Evolutionary conservation across 2,888 invertebrate species (phyloP).

Genomic region (Helicoverpa assulta): DNA sequence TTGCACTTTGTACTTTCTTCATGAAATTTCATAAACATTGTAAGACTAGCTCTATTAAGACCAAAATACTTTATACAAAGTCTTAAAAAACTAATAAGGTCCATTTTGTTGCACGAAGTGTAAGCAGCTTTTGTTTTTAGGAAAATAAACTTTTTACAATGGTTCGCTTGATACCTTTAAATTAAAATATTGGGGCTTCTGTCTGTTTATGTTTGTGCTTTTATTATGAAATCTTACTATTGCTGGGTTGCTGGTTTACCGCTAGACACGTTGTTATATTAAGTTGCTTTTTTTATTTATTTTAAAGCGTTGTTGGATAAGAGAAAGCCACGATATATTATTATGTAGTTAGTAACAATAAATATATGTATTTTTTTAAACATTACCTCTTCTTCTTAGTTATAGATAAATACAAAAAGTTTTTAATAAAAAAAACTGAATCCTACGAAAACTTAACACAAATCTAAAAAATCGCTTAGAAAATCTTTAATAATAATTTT

Average conservation of each 20-base stretch:
- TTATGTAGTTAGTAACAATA: too few species aligned
- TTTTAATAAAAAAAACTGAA: background rate
- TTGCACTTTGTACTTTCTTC: conserved; percentile 20
- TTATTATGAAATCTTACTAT: conserved; percentile 46
- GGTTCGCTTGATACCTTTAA: conserved; percentile 48
- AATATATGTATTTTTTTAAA: too few species aligned
- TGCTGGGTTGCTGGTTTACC: conserved; percentile 23
- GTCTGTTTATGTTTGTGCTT: conserved; percentile 41
- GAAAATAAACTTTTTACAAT: conserved; percentile 49
- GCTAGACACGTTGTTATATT: conserved; percentile 17
- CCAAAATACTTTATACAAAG: conserved; percentile 53
- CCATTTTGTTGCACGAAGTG: conserved; percentile 39
- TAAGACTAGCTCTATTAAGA: conserved; percentile 33
- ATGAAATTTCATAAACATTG: conserved; percentile 56
- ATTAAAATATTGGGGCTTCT: conserved; percentile 58
- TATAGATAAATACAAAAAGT: too few species aligned
- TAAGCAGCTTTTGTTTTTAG: conserved; percentile 36
- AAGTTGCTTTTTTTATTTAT: conserved; percentile 7
- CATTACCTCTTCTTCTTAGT: too few species aligned
- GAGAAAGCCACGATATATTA: too few species aligned
- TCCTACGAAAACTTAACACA: background rate
- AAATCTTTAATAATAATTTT: background rate
- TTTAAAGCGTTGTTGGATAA: background rate
- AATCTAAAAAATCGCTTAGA: background rate
- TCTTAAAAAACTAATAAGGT: conserved; percentile 62